Base-by-base conservation (phyloP, 2,113 vertebrate species). In the Mionectes macconnelli region DNA sequence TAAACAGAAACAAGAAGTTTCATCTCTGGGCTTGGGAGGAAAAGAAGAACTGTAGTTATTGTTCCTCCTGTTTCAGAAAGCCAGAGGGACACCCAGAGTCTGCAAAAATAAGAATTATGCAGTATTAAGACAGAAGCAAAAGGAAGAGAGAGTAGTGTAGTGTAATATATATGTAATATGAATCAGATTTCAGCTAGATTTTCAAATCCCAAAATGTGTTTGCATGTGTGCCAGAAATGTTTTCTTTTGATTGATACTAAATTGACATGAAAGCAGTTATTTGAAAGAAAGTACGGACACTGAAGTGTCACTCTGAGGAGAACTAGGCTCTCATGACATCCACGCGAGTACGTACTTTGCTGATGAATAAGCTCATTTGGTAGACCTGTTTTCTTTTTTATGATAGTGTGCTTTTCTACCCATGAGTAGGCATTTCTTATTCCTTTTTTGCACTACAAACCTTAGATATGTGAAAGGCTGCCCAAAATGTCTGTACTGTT, bases 1-100 rank as follows among this genome's bases (percentile, higher is more conserved):
- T 67, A 88, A 93, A 86, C 55, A 84, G 82, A 88, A 89, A 92
- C 47, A 93, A 95, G 64, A 25, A 31, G 18, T 86, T 94, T 94
- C 77, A 79, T 89, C 92, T 85, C 35, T 44, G 40, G 52, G 25
- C 39, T 78, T 75, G 31, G 40, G 56, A 88, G 33, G 33, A 81
- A 85, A 81, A 84, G 25, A 89, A 77, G 55, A 83, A 40, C 83
- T 73, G 33, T 62, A 66, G 57, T 74, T 88, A 72, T 90, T 93
- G 31, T 88, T 87, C 59, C 84, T 85, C 33, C 24, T 60, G 14
- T 68, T 87, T 77, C 74, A 92, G 44, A 89, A 92, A 70, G 53
- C 42, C 60, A 75, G 31, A 74, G 64, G 40, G n/a, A 78, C 10
- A 33, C 52, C 31, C 11, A 49, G 63, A 81, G 27, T 53, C 63